Base-by-base conservation (phyloP, 2,113 vertebrate species). In the Lanius ludovicianus region DNA sequence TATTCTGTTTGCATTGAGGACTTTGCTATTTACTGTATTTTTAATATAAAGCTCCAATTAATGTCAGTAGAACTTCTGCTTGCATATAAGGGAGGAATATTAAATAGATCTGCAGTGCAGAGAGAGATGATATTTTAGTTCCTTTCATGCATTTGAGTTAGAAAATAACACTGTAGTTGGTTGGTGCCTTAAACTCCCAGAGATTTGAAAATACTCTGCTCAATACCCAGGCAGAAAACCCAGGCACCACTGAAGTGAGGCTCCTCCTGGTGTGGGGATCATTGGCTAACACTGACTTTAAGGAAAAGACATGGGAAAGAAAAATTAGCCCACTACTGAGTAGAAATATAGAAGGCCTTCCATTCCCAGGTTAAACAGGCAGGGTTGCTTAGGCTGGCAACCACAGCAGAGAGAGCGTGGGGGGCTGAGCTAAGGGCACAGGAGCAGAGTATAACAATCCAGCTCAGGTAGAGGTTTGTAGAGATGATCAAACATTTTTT, bases 21-120 rank as follows among this genome's bases (percentile, higher is more conserved):
- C 64, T 79, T 44, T 50, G 59, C 16, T 85, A 50, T 90, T 94
- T 91, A 77, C 33, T 42, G n/a, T 42, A 63, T 91, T 95, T 87
- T 87, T 44, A 84, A 46, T 64, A 82, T 82, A 84, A 95, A 93
- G 25, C 30, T 89, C 69, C 25, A 75, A 24, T 83, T 89, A 87
- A 83, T 83, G 78, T 69, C 84, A 82, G 78, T 41, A 81, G 63
- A 95, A 91, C 50, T 90, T 96, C 84, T 94, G 50, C 82, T 91
- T 91, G 62, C 53, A 95, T 87, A 77, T 85, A 94, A 87, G 78
- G 87, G 75, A 96, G 74, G 93, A 97, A 96, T 95, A 95, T 95
- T 96, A 97, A 96, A 94, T 56, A 96, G 94, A 85, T 91, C 89
- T 95, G 94, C 93, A 96, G 89, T 91, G 91, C 95, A 87, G 91